A percentile compares a stretch with the other conserved stretches of the same genome.
Evolutionary conservation across 2,113 vertebrate species (phyloP).

Genomic region (human): DNA sequence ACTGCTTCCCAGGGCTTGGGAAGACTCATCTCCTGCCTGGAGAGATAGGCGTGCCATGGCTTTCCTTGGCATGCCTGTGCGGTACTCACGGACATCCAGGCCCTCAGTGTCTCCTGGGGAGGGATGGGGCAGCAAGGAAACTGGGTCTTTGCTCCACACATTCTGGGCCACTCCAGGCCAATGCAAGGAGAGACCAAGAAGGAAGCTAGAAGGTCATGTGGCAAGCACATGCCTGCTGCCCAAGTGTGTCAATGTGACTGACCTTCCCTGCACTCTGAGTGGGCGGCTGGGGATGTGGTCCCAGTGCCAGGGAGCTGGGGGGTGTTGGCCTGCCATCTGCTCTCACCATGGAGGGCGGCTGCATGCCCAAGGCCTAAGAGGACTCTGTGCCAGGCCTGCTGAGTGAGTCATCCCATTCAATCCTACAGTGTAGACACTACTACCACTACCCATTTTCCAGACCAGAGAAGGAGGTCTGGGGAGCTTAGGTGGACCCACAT

Average conservation of each 20-base stretch:
- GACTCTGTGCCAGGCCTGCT: constrained; percentile 16
- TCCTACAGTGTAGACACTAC: neutral
- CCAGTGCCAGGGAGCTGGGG: constrained; percentile 56
- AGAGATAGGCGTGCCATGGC: neutral
- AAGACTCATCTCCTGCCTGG: neutral
- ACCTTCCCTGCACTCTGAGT: constrained; percentile 20
- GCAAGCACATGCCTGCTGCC: neutral
- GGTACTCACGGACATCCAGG: neutral
- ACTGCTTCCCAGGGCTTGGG: neutral
- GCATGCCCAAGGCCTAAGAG: neutral
- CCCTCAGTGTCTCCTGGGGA: neutral
- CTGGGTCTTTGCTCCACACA: neutral
- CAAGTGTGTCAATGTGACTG: constrained; percentile 37
- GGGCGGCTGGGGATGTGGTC: constrained; percentile 46
- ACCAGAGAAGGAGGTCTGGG: neutral
- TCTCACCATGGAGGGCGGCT: constrained; percentile 44
- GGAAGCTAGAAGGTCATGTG: neutral
- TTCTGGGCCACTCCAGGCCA: neutral
- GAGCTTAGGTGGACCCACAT: neutral
- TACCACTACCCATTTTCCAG: neutral
- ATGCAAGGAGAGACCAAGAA: neutral
- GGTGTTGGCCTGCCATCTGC: constrained; percentile 60
- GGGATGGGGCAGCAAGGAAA: neutral
- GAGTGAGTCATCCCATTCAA: neutral
- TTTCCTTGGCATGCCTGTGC: neutral